phyloP scores from a whole-genome alignment of 2,113 vertebrate genomes.

The Mugil cephalus region DNA sequence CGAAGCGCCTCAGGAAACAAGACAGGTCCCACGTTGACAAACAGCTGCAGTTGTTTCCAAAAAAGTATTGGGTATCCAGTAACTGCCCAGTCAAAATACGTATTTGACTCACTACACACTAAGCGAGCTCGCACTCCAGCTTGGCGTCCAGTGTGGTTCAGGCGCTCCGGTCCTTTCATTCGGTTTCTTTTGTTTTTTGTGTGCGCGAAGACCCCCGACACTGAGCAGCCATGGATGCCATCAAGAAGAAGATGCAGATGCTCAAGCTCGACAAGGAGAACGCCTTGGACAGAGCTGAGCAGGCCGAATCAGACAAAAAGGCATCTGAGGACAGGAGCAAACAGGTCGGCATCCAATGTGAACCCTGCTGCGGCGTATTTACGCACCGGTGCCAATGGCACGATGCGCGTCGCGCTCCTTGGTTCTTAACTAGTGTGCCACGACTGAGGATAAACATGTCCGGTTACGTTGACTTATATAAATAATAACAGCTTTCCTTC shows the following conservation, averaged over 20 bases:
- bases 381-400: conserved; percentile 43
- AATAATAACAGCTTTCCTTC: neutral
- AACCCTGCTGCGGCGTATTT: conserved; percentile 26
- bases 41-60: conserved; percentile 85
- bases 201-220: conserved; percentile 68
- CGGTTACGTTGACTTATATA: neutral
- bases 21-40: conserved; percentile 71
- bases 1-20: conserved; percentile 82
- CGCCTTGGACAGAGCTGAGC: conserved; percentile 96
- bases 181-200: conserved; percentile 59
- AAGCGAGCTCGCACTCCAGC: conserved; percentile 87
- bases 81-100: conserved; percentile 87
- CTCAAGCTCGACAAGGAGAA: conserved; percentile 99
- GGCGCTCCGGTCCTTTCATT: conserved; percentile 71
- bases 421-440: neutral
- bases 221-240: conserved; percentile 96
- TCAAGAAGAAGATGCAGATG: conserved; percentile 99
- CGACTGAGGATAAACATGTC: neutral
- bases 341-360: conserved; percentile 86
- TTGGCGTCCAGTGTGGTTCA: conserved; percentile 79
- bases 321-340: conserved; percentile 97
- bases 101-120: conserved; percentile 87
- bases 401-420: neutral
- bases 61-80: conserved; percentile 92
- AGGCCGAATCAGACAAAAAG: conserved; percentile 97